Base-by-base conservation (phyloP, 2,888 invertebrate species). In the Bruchidius siliquastri region DNA sequence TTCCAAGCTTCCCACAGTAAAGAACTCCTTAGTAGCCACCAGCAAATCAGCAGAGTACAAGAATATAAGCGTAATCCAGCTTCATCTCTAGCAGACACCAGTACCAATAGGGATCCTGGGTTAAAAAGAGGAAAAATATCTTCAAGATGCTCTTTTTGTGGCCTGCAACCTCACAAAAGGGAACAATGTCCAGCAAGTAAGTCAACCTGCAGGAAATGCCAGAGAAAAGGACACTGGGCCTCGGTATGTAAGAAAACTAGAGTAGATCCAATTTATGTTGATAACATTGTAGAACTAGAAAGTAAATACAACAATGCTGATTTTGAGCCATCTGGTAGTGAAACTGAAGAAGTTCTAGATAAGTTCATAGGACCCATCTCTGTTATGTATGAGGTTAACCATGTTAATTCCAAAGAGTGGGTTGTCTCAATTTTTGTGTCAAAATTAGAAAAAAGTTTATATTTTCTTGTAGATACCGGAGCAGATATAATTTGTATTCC, bases 191-290 rank as follows among this genome's bases (percentile, higher is more conserved):
- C 77, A 68, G 75, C 75, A 30, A 73, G 67, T 10, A 73, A 67
- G 13, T 74, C 74, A n/a, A 69, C 13, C 26, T 76, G 76, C 30
- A 73, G 72, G 21, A 70, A 71, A 20, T 77, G 74, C 66, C 10
- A 72, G 30, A 77, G 72, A 71, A 18, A 20, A 66, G 76, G 74
- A 22, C 76, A 77, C 22, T 73, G 73, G 73, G 73, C 73, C 22
- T 13, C 22, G 10, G 71, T 73, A 21, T 73, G 73, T 32, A 71
- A 71, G 20, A 30, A 72, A 70, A 76, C 72, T 72, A 68, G 72
- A 67, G 68, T 71, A 66, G 68, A 73, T 67, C 72, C 70, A 69
- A 30, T 74, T n/a, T 67, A 74, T 67, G 21, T 69, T 20, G 69
- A 73, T 67, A 22, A 22, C 32, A 67, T 20, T 21, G 67, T 20